phyloP scores from a whole-genome alignment of 2,113 vertebrate species.

The Bos indicus region DNA sequence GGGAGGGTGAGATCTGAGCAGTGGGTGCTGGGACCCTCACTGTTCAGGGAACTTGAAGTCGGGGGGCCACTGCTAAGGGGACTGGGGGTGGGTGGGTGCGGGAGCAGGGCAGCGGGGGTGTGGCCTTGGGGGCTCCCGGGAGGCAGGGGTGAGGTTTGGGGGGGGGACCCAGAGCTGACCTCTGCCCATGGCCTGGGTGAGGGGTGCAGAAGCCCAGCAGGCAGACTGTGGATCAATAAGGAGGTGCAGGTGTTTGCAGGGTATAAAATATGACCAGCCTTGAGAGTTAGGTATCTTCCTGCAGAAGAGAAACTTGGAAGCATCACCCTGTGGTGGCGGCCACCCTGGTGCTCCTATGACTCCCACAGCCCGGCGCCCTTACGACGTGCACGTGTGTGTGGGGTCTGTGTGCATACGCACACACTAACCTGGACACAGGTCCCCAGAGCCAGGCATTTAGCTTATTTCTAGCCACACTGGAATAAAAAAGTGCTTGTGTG shows the following conservation, averaged over 20 bases:
- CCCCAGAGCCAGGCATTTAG: neutral
- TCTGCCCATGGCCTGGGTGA: rapidly evolving
- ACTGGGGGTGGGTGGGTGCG: neutral
- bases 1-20: neutral
- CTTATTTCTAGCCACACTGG: neutral
- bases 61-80: neutral
- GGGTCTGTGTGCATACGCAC: neutral
- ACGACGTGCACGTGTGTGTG: neutral
- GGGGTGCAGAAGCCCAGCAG: neutral
- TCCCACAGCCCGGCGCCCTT: neutral
- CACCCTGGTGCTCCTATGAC: no score
- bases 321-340: neutral
- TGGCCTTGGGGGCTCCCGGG: rapidly evolving
- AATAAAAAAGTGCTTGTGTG: neutral
- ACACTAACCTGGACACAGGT: neutral
- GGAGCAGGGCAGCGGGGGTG: rapidly evolving
- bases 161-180: neutral
- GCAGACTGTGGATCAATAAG: neutral
- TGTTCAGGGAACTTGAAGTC: neutral
- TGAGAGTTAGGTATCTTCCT: neutral
- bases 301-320: neutral
- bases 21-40: neutral
- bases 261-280: neutral
- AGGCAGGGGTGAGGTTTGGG: no score
- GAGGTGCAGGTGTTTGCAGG: neutral